Evolutionary conservation across 2,113 vertebrate species (phyloP).

Genomic region (Rhipidura dahli): DNA sequence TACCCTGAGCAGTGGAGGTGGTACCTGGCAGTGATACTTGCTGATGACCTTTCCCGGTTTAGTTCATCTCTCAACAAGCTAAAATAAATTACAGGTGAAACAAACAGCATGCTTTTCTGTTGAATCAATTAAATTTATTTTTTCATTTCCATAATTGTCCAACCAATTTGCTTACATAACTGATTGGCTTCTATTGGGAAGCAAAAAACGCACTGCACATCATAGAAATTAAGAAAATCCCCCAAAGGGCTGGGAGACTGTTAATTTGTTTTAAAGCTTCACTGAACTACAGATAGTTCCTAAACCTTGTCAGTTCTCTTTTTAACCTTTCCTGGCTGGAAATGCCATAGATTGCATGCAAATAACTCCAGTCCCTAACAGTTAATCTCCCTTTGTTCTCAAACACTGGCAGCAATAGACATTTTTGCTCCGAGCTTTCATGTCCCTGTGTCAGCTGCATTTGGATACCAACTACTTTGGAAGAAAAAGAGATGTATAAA

Average conservation of each 20-base stretch:
- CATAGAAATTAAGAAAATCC: not conserved
- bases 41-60: not conserved
- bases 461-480: not conserved
- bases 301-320: not conserved
- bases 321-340: not conserved
- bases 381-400: not conserved
- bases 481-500: not conserved
- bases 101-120: not conserved
- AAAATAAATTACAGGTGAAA: not conserved
- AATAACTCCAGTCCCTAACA: not conserved
- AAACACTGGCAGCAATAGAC: not conserved
- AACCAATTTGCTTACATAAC: conserved; percentile 7
- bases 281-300: not conserved
- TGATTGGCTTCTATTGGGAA: not conserved
- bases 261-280: conserved; percentile 25
- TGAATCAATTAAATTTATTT: conserved; percentile 5
- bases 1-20: not conserved
- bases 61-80: not conserved
- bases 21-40: not conserved
- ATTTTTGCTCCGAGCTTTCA: not conserved
- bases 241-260: not conserved
- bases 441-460: not conserved
- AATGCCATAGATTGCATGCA: not conserved
- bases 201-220: not conserved
- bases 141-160: not conserved